Conservation (phyloP, 2,113 vertebrate species). For the Noctilio leporinus region DNA sequence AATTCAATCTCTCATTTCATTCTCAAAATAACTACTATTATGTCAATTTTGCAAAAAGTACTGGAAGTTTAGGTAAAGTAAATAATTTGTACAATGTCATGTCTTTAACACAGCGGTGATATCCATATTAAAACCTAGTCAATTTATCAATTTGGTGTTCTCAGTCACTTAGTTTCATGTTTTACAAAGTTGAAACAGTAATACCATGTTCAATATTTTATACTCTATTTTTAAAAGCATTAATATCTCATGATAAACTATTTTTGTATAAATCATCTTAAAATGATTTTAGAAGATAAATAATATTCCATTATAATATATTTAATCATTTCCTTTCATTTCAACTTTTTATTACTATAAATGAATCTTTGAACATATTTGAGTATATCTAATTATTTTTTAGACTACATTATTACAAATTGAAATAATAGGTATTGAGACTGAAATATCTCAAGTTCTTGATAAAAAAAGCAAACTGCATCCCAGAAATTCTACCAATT, state of each 20-base stretch:
- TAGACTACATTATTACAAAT: not conserved
- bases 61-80: not conserved
- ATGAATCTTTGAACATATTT: not conserved
- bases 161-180: not conserved
- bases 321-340: slow-evolving; percentile 1
- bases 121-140: not conserved
- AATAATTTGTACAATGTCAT: not conserved
- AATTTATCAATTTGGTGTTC: not conserved
- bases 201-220: not conserved
- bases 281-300: not conserved
- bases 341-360: not conserved
- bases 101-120: not conserved
- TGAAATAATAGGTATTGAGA: not conserved
- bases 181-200: not conserved
- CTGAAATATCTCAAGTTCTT: not conserved
- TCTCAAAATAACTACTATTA: not conserved
- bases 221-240: not conserved
- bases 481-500: not conserved
- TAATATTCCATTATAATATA: not conserved
- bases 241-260: not conserved
- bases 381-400: not conserved
- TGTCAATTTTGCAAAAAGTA: not conserved
- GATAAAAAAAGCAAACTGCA: not conserved
- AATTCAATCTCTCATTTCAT: not conserved
- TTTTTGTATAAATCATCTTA: not conserved